Evolutionary conservation across 2,797 vertebrate genomes (phyloP).

Genomic region (Hephaestus fuliginosus): DNA sequence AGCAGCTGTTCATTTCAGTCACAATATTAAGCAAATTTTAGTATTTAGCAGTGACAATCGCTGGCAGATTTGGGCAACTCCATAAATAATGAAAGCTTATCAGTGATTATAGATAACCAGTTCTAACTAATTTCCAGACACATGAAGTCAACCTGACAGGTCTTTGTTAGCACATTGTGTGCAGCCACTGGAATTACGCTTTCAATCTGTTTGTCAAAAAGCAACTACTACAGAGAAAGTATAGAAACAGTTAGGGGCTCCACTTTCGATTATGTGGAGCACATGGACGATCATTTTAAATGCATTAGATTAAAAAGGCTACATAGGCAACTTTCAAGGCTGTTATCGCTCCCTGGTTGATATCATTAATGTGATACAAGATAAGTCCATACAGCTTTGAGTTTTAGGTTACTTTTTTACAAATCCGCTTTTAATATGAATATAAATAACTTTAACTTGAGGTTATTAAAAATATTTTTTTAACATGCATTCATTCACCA

Average conservation of each 20-base stretch:
- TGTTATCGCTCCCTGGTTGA: neutral
- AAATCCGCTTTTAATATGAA: neutral
- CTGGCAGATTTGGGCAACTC: neutral
- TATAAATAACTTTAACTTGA: too few relatives aligned
- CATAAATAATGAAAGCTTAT: neutral
- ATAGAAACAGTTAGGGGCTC: neutral
- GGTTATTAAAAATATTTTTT: neutral
- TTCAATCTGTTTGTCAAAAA: neutral
- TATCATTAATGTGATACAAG: neutral
- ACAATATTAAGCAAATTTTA: neutral
- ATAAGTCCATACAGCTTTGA: neutral
- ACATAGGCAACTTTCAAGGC: neutral
- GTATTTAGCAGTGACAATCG: neutral
- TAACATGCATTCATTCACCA: conserved; percentile 1
- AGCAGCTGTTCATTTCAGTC: neutral
- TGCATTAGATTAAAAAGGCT: neutral
- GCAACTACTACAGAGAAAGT: too few relatives aligned
- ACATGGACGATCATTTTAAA: neutral
- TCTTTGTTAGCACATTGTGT: neutral
- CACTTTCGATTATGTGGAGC: neutral
- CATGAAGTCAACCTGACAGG: neutral
- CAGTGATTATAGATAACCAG: neutral
- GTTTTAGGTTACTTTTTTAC: neutral
- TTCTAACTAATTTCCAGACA: neutral
- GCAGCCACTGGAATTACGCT: neutral